Conservation (phyloP, 2,113 vertebrate genomes). For the Cyanistes caeruleus region DNA sequence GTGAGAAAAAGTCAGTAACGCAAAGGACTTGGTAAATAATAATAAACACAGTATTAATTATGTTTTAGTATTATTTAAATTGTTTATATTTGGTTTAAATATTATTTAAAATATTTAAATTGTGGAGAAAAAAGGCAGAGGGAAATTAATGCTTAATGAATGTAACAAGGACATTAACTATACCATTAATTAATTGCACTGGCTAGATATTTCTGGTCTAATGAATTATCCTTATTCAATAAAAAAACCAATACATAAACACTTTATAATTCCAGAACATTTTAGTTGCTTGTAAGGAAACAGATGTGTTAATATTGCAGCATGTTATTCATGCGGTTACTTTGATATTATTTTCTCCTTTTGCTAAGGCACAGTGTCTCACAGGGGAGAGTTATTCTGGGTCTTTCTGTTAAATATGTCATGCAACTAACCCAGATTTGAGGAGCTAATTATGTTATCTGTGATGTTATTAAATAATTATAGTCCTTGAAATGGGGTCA, state of each 20-base stretch:
- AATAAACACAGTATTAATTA: background rate
- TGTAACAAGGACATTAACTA: background rate
- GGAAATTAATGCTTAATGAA: background rate
- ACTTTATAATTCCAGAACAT: background rate
- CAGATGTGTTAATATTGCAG: background rate
- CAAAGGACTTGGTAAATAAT: background rate
- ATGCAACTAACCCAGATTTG: background rate
- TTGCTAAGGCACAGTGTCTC: background rate
- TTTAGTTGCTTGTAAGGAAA: background rate
- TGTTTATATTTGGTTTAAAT: too few species aligned
- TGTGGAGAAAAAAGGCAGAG: background rate
- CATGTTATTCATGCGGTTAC: background rate
- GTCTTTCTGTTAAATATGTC: conserved; percentile 25
- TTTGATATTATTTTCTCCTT: background rate
- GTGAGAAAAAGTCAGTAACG: background rate
- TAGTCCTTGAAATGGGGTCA: background rate
- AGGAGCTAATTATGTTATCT: conserved; percentile 21
- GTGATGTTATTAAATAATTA: conserved; percentile 37
- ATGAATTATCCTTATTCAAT: background rate
- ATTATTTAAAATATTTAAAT: too few species aligned
- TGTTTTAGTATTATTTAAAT: too few species aligned
- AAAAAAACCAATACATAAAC: background rate
- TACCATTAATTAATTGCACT: background rate
- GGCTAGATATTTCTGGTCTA: background rate
- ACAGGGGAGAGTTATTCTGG: background rate